Percentiles rank a stretch among this genome's conserved stretches.
phyloP scores from a whole-genome alignment of 2,797 vertebrate species.

The Mus minutoides region DNA sequence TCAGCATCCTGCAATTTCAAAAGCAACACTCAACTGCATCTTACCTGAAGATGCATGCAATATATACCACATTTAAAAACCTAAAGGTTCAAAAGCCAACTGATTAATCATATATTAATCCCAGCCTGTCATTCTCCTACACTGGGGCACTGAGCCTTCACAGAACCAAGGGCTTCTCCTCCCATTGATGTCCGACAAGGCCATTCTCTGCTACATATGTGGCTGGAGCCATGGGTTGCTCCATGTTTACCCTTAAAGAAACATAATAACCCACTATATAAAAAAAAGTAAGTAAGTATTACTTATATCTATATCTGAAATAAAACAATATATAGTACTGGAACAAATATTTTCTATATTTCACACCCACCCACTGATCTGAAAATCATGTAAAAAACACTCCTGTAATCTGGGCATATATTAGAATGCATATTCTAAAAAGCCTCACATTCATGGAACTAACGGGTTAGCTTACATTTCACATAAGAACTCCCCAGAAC shows the following conservation, averaged over 20 bases:
- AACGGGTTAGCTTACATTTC: background rate
- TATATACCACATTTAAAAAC: background rate
- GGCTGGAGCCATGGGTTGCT: too few species aligned
- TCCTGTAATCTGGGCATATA: background rate
- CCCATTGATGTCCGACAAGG: too few species aligned
- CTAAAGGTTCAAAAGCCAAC: background rate
- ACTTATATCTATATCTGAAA: background rate
- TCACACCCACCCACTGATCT: background rate
- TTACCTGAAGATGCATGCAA: background rate
- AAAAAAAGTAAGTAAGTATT: background rate
- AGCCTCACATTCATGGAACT: background rate
- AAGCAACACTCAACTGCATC: background rate
- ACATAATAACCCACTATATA: background rate
- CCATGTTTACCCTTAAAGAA: background rate
- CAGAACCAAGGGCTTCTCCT: too few species aligned
- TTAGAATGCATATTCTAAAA: background rate
- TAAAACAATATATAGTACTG: background rate
- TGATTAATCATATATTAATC: background rate
- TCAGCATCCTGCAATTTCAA: background rate
- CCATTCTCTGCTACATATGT: too few species aligned
- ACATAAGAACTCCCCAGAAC: fast-evolving
- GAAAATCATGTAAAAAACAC: background rate
- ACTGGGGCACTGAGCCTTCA: too few species aligned
- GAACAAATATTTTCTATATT: background rate
- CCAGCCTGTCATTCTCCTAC: too few species aligned